These are phyloP conservation scores for Fregetta grallaria DNA, from an alignment of 2,113 vertebrate genomes.

Conservation along the genomic window DNA sequence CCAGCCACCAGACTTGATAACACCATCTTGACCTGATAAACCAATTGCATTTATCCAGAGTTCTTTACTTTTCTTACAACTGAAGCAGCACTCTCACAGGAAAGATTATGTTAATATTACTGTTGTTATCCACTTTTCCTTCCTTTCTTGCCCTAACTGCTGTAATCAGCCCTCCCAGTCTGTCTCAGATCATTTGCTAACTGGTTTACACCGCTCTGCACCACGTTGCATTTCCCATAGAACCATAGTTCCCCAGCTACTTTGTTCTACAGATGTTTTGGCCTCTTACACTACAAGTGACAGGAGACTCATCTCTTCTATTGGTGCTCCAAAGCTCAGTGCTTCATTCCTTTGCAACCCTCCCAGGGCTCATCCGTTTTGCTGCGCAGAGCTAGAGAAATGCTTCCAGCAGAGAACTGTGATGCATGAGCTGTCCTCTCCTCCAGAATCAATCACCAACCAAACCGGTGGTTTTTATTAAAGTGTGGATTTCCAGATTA, in stretches of 20 bases:
- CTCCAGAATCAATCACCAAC: neutral
- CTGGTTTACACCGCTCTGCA: neutral
- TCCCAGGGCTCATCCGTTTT: fast-evolving
- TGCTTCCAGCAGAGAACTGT: neutral
- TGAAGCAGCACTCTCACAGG: neutral
- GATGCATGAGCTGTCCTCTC: neutral
- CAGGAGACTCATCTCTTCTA: neutral
- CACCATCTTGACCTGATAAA: neutral
- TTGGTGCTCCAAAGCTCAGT: neutral
- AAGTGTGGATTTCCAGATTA: neutral
- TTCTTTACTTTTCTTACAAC: neutral
- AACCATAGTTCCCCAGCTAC: neutral
- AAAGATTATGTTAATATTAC: neutral
- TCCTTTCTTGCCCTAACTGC: neutral
- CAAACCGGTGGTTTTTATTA: neutral
- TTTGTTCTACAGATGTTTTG: neutral
- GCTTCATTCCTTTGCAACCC: fast-evolving
- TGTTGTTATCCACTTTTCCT: neutral
- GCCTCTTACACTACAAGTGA: neutral
- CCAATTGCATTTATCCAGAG: neutral
- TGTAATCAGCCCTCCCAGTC: neutral
- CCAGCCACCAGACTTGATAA: neutral
- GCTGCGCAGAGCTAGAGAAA: neutral
- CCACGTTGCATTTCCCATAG: neutral
- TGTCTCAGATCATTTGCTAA: neutral